Evolutionary conservation across 2,113 vertebrate species (phyloP).

Genomic region (human): GRCh38 chr12:59197001-59197500

Average conservation of each 20-base stretch:
- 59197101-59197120: background rate
- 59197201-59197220: background rate
- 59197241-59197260: background rate
- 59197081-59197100: background rate
- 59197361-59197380: background rate
- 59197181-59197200: background rate
- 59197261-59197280: background rate
- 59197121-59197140: background rate
- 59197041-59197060: constrained; percentile 9
- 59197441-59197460: too few species aligned
- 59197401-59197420: background rate
- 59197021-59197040: constrained; percentile 36
- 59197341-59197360: constrained; percentile 3
- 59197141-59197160: background rate
- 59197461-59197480: too few species aligned
- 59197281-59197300: background rate
- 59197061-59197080: background rate
- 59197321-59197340: background rate
- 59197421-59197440: background rate
- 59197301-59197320: background rate
- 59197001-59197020: constrained; percentile 35
- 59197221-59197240: background rate
- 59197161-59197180: background rate
- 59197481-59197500: too few species aligned
- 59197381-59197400: constrained; percentile 3